These are phyloP conservation scores for Eulemur macaco DNA, from an alignment of 2,113 vertebrate genomes.

Conservation along the genomic window DNA sequence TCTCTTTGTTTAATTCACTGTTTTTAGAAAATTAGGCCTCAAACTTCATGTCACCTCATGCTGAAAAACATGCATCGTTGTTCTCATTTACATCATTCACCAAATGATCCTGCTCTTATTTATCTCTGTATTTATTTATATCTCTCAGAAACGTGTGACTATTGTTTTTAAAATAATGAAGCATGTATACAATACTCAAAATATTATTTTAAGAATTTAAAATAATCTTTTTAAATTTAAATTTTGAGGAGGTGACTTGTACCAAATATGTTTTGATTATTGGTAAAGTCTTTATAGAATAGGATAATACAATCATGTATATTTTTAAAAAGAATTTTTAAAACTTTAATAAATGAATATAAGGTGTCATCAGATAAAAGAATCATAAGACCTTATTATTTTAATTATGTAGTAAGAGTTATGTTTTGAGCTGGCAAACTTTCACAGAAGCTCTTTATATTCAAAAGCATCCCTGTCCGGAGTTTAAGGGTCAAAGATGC, in stretches of 20 bases:
- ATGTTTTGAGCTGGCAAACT: neutral
- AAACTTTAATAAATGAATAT: neutral
- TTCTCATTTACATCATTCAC: neutral
- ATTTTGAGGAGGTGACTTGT: neutral
- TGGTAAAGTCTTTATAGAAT: neutral
- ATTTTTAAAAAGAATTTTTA: neutral
- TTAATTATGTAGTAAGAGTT: neutral
- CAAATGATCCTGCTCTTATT: neutral
- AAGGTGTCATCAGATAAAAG: neutral
- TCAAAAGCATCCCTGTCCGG: accelerated
- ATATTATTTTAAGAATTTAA: neutral
- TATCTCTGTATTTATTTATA: neutral
- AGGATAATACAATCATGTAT: neutral
- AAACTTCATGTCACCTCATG: neutral
- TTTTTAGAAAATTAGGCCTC: neutral
- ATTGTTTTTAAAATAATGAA: neutral
- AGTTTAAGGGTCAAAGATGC: neutral
- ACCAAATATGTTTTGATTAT: neutral
- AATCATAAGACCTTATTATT: neutral
- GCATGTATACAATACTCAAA: too few species aligned
- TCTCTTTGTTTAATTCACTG: neutral
- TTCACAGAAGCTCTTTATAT: neutral
- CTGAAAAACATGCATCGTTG: neutral
- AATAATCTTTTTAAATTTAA: neutral
- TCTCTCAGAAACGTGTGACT: neutral